Evolutionary conservation across 1,140 invertebrate species (phyloP), one percentile per base, ranked within the genome.

Genomic region (Agrypnia vestita): DNA sequence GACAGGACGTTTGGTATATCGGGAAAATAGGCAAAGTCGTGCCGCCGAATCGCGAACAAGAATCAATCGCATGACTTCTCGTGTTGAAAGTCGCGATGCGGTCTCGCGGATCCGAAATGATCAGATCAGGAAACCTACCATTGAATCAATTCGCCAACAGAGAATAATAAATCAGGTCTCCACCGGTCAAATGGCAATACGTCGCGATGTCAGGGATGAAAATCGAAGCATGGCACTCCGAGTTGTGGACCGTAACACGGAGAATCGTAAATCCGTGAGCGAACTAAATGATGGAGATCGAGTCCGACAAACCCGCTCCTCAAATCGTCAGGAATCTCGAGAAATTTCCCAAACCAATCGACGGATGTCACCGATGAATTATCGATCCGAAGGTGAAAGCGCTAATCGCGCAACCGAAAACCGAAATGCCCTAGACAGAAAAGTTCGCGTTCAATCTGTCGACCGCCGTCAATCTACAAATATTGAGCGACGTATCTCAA

Each of bases 31-130:
- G 61, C 61, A 43, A 64, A 64, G 1, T 3, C 53, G 15, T 1
- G 19, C 17, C 15, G 8, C 62, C 43, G 61, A 69, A 51, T 59
- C 55, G 0, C 0, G 12, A 12, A 19, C 61, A 67, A 21, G 61
- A 19, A 67, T 55, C 46, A 69, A 46, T 43, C 47, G 76, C 15
- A 69, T 61, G 64, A 59, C n/a, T 43, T 44, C 51, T 19, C 55
- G 55, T 3, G 15, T n/a, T n/a, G 56, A 21, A 76, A 43, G 62
- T 19, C 75, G 59, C n/a, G 43, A 76, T 13, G 49, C 17, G 13
- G 11, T 61, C 74, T 43, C 61, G 35, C 10, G 61, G 61, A 3
- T 8, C 6, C 61, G 61, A 21, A 10, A 11, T 21, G 55, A 64
- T 35, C 61, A 43, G 35, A 64, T 19, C 21, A 35, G 6, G 61